These are phyloP conservation scores for Odobenus rosmarus DNA, from an alignment of 2,113 vertebrate species.

Conservation along the genomic window DNA sequence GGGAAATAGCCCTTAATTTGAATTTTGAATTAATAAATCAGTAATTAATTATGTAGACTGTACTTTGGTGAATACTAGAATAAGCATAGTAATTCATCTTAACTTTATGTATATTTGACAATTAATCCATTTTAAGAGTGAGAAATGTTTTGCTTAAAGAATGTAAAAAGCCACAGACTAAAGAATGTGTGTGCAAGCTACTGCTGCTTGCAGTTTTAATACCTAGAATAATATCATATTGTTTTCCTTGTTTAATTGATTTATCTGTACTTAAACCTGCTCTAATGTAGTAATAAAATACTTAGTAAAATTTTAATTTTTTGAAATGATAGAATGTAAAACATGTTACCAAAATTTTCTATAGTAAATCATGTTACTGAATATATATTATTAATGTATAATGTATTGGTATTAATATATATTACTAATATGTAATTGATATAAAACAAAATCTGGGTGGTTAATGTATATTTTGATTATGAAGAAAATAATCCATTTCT, in stretches of 20 bases:
- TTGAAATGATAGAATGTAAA: conserved; percentile 22
- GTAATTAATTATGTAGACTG: conserved; percentile 18
- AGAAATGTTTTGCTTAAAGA: conserved; percentile 38
- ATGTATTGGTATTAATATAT: not conserved
- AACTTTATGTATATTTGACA: not conserved
- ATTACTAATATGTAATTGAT: not conserved
- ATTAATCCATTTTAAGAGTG: conserved; percentile 43
- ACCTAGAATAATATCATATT: not conserved
- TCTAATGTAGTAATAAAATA: not conserved
- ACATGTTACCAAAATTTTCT: not conserved
- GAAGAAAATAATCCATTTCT: conserved; percentile 63
- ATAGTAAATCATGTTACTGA: not conserved
- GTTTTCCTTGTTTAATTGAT: conserved; percentile 21
- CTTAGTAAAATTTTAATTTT: conserved; percentile 28
- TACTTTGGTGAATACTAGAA: not conserved
- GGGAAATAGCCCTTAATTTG: not conserved
- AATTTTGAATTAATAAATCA: conserved; percentile 49
- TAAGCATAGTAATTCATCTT: conserved; percentile 27
- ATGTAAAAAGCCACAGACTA: conserved; percentile 4
- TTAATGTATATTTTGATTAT: not conserved
- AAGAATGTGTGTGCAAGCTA: not conserved
- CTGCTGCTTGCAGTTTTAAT: conserved; percentile 51
- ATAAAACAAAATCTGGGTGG: not conserved
- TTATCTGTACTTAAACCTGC: conserved; percentile 48
- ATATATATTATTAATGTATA: not conserved